Base-by-base conservation (phyloP, 2,888 invertebrate species). In the Scaptomyza flava region DNA sequence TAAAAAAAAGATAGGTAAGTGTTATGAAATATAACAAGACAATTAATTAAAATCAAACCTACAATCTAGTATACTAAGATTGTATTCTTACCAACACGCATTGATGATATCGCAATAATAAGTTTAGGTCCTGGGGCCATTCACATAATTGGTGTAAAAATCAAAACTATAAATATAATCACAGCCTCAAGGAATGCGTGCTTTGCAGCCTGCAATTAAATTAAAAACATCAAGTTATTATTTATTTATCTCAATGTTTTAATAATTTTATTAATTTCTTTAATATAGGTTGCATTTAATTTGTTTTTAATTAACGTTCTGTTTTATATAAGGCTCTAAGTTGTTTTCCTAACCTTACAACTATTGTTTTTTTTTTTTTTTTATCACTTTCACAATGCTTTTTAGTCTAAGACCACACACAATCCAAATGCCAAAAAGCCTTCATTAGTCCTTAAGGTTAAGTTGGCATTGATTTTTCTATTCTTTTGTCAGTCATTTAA, bases 391-490 rank as follows among this genome's bases (percentile, higher is more conserved):
- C 12, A n/a, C 20, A 23, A 41, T 14, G 30, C 41, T 31, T 31
- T 53, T 52, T 11, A 31, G 20, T 31, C 8, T 38, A 14, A 17
- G 33, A 56, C 8, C 6, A 27, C 17, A 17, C n/a, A 45, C 14
- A 36, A 20, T 36, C 20, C 41, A 42, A 30, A 47, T 33, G 30
- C 36, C 14, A 52, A 41, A 41, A 33, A 51, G 36, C 54, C 36
- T 43, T 56, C 70, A 52, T 62, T 41, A 43, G 56, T 48, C 17
- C 72, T 71, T 72, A 34, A 71, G 41, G 33, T 51, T 47, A 42
- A 67, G 23, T 20, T 41, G 30, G 47, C 42, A 68, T 68, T 68
- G 68, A 68, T 68, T 68, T 68, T 67, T 67, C 12, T 51, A 31
- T 23, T 27, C 14, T 36, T 14, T 36, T 64, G 30, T 36, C 20